Conservation (phyloP, 1,140 invertebrate genomes). For the Scaptomyza graminum region DNA sequence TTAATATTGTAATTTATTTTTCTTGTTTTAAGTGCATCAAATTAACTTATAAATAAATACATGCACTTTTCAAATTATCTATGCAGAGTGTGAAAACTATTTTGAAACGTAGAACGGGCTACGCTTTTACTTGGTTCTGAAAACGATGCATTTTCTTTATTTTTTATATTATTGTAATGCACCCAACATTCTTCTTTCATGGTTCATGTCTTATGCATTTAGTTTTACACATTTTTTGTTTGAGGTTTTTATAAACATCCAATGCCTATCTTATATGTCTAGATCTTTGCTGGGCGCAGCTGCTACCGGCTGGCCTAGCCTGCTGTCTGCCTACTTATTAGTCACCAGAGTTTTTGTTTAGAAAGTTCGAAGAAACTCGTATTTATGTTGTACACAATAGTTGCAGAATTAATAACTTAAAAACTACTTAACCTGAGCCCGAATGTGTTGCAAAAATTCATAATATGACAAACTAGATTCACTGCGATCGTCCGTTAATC, state of each 20-base stretch:
- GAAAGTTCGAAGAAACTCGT: constrained; percentile 68
- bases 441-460: constrained; percentile 98
- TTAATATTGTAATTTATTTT: constrained; percentile 34
- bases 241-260: not conserved
- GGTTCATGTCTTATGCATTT: constrained; percentile 37
- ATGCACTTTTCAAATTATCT: constrained; percentile 72
- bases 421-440: constrained; percentile 93
- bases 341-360: constrained; percentile 53
- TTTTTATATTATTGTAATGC: constrained; percentile 12
- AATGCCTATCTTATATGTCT: not conserved
- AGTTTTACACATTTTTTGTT: constrained; percentile 11
- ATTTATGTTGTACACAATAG: constrained; percentile 69
- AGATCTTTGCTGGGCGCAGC: constrained; percentile 6
- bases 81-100: constrained; percentile 29
- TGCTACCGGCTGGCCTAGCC: constrained; percentile 9
- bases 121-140: not conserved
- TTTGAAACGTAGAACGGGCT: not conserved
- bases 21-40: constrained; percentile 69
- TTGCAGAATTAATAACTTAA: constrained; percentile 66
- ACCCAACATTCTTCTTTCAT: constrained; percentile 29
- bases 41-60: constrained; percentile 81
- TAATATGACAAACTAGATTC: constrained; percentile 98
- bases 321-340: constrained; percentile 25
- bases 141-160: constrained; percentile 14
- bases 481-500: constrained; percentile 96